Evolutionary conservation across 64 coral and sea anemone genomes (phyloP).

Genomic region (Stichodactyla mertensii): DNA sequence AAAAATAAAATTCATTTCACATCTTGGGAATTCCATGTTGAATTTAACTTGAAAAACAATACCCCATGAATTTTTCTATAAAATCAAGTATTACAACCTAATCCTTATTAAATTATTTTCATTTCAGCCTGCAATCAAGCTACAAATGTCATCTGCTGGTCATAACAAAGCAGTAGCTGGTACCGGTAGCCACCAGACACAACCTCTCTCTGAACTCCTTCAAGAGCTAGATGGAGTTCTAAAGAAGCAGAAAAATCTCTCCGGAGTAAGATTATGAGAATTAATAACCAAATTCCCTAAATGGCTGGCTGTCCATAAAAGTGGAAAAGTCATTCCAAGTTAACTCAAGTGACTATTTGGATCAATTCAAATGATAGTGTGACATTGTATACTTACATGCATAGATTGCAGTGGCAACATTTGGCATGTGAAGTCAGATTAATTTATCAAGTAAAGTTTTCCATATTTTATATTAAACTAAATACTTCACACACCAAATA

Average conservation of each 20-base stretch:
- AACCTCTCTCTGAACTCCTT: neutral
- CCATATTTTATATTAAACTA: too few relatives aligned
- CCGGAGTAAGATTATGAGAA: neutral
- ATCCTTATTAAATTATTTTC: neutral
- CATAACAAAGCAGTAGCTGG: neutral
- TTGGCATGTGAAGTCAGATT: too few relatives aligned
- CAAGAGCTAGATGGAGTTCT: neutral
- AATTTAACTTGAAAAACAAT: neutral
- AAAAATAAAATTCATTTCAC: neutral
- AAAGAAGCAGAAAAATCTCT: constrained; percentile 4
- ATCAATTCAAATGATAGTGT: too few relatives aligned
- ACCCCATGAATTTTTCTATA: neutral
- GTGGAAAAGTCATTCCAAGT: neutral
- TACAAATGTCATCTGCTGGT: neutral
- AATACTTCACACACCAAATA: too few relatives aligned
- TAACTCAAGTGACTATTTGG: too few relatives aligned
- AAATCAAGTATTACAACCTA: neutral
- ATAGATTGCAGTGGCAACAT: too few relatives aligned
- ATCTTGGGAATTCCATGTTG: neutral
- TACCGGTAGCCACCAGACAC: neutral
- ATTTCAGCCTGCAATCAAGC: constrained; percentile 14
- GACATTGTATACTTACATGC: too few relatives aligned
- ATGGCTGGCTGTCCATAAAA: neutral
- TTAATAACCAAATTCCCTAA: too few relatives aligned
- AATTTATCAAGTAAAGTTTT: too few relatives aligned